These are phyloP conservation scores for Rattus rattus DNA, from an alignment of 2,113 vertebrate species.

Conservation along the genomic window DNA sequence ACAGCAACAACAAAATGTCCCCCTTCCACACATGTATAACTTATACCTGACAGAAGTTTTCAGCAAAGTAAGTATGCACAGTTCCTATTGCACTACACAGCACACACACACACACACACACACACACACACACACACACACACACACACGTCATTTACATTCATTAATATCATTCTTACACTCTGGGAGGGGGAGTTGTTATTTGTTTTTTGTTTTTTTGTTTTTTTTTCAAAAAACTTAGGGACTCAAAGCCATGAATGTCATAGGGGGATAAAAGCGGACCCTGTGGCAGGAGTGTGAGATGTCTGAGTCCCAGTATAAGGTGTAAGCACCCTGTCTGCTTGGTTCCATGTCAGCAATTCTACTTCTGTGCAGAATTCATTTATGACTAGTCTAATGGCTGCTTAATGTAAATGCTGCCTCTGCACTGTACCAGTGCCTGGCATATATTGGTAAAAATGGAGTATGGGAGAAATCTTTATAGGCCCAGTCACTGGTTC, in stretches of 20 bases:
- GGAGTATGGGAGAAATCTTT: background rate
- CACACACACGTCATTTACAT: background rate
- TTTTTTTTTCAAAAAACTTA: background rate
- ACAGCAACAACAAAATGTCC: background rate
- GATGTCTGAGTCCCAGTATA: background rate
- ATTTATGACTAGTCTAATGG: background rate
- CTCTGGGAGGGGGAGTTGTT: background rate
- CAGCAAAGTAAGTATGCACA: background rate
- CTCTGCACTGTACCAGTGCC: background rate
- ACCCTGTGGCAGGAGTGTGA: background rate
- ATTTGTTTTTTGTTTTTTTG: no score
- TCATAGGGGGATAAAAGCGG: background rate
- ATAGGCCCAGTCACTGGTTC: conserved; percentile 50
- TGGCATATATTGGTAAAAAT: background rate
- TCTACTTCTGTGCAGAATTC: conserved; percentile 16
- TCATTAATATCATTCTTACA: background rate
- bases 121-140: background rate
- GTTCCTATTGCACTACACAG: background rate
- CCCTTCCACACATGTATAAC: background rate
- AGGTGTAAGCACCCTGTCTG: background rate
- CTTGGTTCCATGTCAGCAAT: background rate
- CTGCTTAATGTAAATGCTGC: background rate
- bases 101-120: background rate
- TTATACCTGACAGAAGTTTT: background rate
- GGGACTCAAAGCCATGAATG: background rate